Base-by-base conservation (phyloP, 53 echinoderm and acorn worm genomes). In the Patiria pectinifera region DNA sequence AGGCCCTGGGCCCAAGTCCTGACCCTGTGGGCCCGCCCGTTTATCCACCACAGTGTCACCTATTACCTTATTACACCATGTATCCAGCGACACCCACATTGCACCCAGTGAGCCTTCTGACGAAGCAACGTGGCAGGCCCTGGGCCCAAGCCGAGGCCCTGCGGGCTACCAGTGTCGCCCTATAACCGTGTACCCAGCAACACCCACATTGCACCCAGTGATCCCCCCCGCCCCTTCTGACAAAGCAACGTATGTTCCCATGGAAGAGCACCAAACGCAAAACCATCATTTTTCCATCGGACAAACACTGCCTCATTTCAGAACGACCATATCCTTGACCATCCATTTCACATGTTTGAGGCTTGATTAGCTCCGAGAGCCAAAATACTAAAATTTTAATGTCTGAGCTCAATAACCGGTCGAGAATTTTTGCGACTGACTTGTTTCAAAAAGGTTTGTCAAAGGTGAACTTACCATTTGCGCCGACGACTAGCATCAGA, bases 401-500 rank as follows among this genome's bases (percentile, higher is more conserved):
- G 14, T 66, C 13, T 66, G 66, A 15, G 3, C 66, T 12, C 9
- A 12, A 14, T 66, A 18, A 16, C 66, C 15, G 6, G 13, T 66
- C 14, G 3, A 66, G 66, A 18, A 13, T 66, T 18, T 66, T 15
- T 3, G 15, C 66, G 15, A 66, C 35, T 35, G 35, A 35, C 35
- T 35, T 16, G 3, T 66, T 15, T 66, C 53, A 53, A 66, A 16
- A 16, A 11, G 66, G 66, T 66, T 66, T 66, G 4, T 14, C 19
- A 4, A 4, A 74, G 24, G 8, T 16, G 22, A 13, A 89, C 89
- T 89, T 80, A 89, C 89, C 89, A 46, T 89, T 81, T 35, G 69
- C 69, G 69, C 46, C 80, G 21, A 89, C 47, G 66, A 89, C 89
- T 25, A 80, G 48, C 69, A 89, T 89, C 6, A 89, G 62, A 80